Base-by-base conservation (phyloP, 2,888 invertebrate genomes). In the Drosophila colorata region DNA sequence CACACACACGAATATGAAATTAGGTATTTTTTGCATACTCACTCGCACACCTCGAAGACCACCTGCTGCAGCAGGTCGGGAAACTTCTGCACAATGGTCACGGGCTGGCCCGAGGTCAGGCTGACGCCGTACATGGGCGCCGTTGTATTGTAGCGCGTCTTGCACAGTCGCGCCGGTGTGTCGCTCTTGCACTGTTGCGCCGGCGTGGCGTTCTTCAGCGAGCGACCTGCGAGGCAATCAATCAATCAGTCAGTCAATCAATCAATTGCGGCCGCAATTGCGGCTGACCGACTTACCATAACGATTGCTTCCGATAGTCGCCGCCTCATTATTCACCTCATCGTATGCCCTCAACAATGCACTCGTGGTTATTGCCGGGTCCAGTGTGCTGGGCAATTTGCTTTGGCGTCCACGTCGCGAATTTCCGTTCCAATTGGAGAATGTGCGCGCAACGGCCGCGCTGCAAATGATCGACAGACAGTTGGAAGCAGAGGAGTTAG, bases 121-220 rank as follows among this genome's bases (percentile, higher is more conserved):
- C 97, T 97, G 43, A 98, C 97, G n/a, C 98, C 98, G 90, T 97
- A 98, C 96, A 98, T 96, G 0, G 98, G 98, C 16, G 98, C 98
- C 43, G 98, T 98, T 20, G 98, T 98, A 92, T 98, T 98, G 93
- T 97, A 97, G 63, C 97, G 94, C 8, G 98, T 97, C 89, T 96
- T 95, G 91, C 98, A 98, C 37, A 98, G 94, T 66, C 98, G 94
- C 20, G 96, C 93, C 1, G 96, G 95, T 37, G 96, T 95, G 14
- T 95, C 95, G 69, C 93, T 93, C 44, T 83, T 90, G 79, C 95
- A 92, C 61, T 92, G 92, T 44, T 88, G 87, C 16, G 80, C 73
- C 60, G 90, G 82, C 55, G 89, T 66, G 28, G 87, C 80, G 67
- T 90, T 90, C 75, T 91, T 89, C n/a, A 92, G 70, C 44, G 92